Evolutionary conservation across 2,113 vertebrate species (phyloP).

Genomic region (Eudorcas thomsonii): DNA sequence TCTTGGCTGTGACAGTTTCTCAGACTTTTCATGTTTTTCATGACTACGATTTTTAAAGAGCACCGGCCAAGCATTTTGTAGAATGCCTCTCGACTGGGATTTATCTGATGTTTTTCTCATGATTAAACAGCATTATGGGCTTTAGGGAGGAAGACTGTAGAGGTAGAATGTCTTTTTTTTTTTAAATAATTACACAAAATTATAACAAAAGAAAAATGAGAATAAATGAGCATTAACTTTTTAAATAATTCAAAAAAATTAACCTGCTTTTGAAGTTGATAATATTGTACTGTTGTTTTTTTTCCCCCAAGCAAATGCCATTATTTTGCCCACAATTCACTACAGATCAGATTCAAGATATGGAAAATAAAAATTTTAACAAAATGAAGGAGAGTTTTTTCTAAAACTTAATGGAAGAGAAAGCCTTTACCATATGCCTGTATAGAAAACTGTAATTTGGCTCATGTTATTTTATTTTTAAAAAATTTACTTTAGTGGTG

Average conservation of each 20-base stretch:
- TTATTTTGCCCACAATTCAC: background rate
- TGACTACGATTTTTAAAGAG: background rate
- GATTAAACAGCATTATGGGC: background rate
- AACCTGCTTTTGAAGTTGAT: background rate
- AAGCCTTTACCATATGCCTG: background rate
- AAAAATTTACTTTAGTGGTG: background rate
- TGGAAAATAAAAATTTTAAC: background rate
- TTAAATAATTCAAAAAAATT: background rate
- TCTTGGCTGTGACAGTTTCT: background rate
- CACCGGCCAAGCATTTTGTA: background rate
- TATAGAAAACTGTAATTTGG: background rate
- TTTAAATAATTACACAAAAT: background rate
- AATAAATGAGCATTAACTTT: background rate
- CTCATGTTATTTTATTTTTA: background rate
- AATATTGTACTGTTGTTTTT: background rate
- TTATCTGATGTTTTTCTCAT: background rate
- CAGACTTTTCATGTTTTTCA: background rate
- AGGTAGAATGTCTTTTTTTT: background rate
- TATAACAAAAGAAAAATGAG: background rate
- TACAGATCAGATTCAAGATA: background rate
- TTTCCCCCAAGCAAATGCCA: background rate
- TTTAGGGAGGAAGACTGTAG: background rate
- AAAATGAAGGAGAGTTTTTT: background rate
- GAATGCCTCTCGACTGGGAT: background rate
- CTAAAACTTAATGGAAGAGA: background rate